Evolutionary conservation across 2,113 vertebrate genomes (phyloP).

Genomic region (Nerophis lumbriciformis): DNA sequence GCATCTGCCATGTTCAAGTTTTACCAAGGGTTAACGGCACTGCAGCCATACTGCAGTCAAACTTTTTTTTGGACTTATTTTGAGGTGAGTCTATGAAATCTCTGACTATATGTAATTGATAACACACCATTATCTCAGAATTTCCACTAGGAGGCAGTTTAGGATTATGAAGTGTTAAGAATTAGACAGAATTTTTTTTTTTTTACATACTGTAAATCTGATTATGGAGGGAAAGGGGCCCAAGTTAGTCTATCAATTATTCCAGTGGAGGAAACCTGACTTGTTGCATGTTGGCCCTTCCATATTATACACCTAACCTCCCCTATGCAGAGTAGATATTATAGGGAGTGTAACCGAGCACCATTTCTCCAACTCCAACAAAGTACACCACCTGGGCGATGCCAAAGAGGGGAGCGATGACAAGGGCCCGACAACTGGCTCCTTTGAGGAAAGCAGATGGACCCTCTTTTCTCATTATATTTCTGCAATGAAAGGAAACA

Average conservation of each 20-base stretch:
- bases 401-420: conserved; percentile 80
- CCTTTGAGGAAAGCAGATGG: conserved; percentile 76
- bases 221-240: neutral
- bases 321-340: conserved; percentile 64
- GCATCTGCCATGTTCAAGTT: too few relatives aligned
- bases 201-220: neutral
- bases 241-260: conserved; percentile 4
- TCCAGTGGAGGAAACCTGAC: conserved; percentile 37
- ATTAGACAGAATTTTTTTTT: neutral
- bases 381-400: conserved; percentile 80
- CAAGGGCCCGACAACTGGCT: conserved; percentile 73
- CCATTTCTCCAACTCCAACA: conserved; percentile 74
- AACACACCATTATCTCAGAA: too few relatives aligned
- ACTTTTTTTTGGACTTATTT: neutral
- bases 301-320: neutral
- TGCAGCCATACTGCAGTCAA: conserved; percentile 17
- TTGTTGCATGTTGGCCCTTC: neutral
- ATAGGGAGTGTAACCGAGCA: conserved; percentile 71
- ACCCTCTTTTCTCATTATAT: conserved; percentile 76
- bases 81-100: neutral
- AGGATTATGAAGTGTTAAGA: conserved; percentile 15
- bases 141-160: neutral
- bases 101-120: neutral
- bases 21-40: conserved; percentile 11
- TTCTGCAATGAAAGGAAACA: conserved; percentile 54